phyloP scores from a whole-genome alignment of 2,888 invertebrate genomes.

The Eupeodes luniger region DNA sequence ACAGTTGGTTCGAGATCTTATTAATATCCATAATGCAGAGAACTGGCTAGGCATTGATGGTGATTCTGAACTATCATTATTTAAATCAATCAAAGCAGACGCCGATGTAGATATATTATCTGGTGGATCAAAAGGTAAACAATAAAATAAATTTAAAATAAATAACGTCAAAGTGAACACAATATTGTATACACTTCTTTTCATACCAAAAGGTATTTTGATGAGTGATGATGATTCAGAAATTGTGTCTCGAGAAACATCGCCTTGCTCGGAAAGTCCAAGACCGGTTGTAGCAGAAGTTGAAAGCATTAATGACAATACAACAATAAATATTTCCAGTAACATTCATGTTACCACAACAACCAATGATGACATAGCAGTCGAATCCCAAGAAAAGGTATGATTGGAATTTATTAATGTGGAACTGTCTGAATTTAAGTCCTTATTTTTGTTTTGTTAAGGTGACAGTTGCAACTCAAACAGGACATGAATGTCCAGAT shows the following conservation, averaged over 20 bases:
- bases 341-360: conserved; percentile 7
- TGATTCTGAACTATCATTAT: conserved; percentile 92
- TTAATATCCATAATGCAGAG: conserved; percentile 96
- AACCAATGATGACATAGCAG: conserved; percentile 14
- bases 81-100: conserved; percentile 89
- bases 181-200: background rate
- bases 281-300: conserved; percentile 77
- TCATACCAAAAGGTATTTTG: conserved; percentile 75
- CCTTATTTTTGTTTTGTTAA: conserved; percentile 78
- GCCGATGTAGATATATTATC: conserved; percentile 86
- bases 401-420: background rate
- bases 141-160: background rate
- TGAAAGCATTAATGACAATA: conserved; percentile 82
- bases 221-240: conserved; percentile 88
- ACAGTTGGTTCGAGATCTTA: conserved; percentile 93
- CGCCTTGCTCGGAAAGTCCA: conserved; percentile 89
- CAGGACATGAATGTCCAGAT: conserved; percentile 91
- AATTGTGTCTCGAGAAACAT: conserved; percentile 89
- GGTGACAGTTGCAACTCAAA: conserved; percentile 94
- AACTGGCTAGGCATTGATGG: conserved; percentile 97
- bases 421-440: background rate
- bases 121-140: conserved; percentile 64
- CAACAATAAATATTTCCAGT: conserved; percentile 46
- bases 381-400: conserved; percentile 73
- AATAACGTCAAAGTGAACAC: background rate